Conservation (phyloP, 2,888 invertebrate genomes). For the Rotaria socialis region DNA sequence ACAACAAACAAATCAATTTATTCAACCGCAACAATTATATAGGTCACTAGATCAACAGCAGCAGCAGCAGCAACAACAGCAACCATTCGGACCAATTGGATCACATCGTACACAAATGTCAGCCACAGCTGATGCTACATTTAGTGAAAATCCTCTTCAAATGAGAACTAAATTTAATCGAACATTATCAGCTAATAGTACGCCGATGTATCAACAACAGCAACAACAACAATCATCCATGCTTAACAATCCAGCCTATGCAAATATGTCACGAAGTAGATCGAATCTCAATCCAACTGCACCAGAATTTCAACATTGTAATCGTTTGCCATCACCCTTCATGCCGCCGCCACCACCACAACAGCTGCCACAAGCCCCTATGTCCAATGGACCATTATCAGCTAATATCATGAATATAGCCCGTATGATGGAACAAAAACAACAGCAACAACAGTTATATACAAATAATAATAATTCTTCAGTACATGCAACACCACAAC, state of each 20-base stretch:
- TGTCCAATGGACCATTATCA: constrained; percentile 19
- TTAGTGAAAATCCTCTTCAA: not conserved
- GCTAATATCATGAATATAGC: constrained; percentile 12
- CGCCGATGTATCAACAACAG: not conserved
- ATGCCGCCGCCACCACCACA: not conserved
- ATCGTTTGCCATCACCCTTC: not conserved
- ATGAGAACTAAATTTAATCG: not conserved
- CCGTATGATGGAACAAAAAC: constrained; percentile 11
- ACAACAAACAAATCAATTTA: not conserved
- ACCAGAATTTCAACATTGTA: constrained; percentile 23
- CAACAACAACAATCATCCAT: not conserved
- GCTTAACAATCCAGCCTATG: not conserved
- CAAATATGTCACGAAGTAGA: not conserved
- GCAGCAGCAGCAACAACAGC: not conserved
- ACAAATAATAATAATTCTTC: not conserved
- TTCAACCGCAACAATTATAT: not conserved
- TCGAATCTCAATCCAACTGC: constrained; percentile 25
- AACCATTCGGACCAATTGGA: constrained; percentile 32
- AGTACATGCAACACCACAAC: not conserved
- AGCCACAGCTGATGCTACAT: not conserved
- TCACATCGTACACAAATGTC: not conserved
- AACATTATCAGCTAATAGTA: constrained; percentile 30
- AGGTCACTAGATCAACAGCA: not conserved
- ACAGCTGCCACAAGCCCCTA: not conserved
- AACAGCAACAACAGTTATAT: not conserved